These are phyloP conservation scores for Sphaeramia orbicularis DNA, from an alignment of 2,797 vertebrate species.

Conservation along the genomic window DNA sequence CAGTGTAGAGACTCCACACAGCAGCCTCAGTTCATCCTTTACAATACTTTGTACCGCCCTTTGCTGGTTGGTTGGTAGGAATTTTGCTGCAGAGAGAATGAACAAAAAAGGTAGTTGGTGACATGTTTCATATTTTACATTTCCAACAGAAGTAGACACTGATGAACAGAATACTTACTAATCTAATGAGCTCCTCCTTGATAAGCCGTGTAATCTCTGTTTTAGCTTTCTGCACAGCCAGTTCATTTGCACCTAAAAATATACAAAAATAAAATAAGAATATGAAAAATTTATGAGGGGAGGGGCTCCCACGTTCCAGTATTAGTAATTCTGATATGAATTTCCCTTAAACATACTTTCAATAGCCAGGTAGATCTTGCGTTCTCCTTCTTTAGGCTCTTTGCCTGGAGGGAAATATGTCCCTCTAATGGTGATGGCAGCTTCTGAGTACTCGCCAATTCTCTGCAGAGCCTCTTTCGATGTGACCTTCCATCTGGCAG, in stretches of 20 bases:
- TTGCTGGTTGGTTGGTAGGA: conserved; percentile 99
- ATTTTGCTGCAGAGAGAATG: conserved; percentile 92
- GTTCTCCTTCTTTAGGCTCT: conserved; percentile 98
- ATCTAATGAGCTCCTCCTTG: conserved; percentile 98
- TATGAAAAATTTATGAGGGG: neutral
- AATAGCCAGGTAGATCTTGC: conserved; percentile 99
- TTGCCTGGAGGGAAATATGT: conserved; percentile 99
- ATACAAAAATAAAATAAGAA: conserved; percentile 5
- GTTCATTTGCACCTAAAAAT: conserved; percentile 93
- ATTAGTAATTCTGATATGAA: neutral
- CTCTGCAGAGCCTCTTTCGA: conserved; percentile 98
- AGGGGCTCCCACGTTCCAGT: no score
- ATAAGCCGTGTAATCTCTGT: conserved; percentile 98
- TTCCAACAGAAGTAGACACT: no score
- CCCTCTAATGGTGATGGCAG: conserved; percentile 98
- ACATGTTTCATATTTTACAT: neutral
- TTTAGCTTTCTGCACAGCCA: conserved; percentile 99
- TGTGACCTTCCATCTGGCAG: conserved; percentile 98
- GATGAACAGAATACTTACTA: conserved; percentile 86
- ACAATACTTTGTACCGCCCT: conserved; percentile 98
- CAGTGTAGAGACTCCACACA: conserved; percentile 12
- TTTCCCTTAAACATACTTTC: conserved; percentile 88
- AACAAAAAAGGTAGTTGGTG: conserved; percentile 4
- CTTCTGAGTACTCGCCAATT: conserved; percentile 99
- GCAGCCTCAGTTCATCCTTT: conserved; percentile 57